phyloP scores from a whole-genome alignment of 1,140 invertebrate species.

The Chionoecetes opilio region DNA sequence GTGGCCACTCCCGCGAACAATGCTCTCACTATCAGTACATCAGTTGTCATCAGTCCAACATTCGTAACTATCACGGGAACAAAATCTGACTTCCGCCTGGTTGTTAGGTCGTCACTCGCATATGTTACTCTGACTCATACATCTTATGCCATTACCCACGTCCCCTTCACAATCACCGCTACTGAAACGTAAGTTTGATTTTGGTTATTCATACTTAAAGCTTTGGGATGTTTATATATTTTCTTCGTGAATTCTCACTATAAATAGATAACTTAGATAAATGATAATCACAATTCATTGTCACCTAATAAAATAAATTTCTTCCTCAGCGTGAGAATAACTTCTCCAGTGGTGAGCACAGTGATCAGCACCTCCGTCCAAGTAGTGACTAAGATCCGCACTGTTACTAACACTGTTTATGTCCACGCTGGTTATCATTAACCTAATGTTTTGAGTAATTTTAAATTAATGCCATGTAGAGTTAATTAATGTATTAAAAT shows the following conservation, averaged over 20 bases:
- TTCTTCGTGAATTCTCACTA: no score
- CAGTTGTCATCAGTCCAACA: neutral
- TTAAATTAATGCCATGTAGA: no score
- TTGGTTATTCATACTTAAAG: no score
- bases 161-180: conserved; percentile 36
- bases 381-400: neutral
- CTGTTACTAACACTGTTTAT: neutral
- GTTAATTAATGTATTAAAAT: no score
- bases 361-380: neutral
- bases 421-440: neutral
- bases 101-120: neutral
- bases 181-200: conserved; percentile 52
- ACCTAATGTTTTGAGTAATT: no score
- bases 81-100: conserved; percentile 43
- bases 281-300: no score
- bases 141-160: conserved; percentile 56
- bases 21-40: conserved; percentile 22
- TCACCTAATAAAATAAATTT: neutral
- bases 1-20: conserved; percentile 51
- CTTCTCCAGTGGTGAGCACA: conserved; percentile 19
- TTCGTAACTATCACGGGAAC: neutral
- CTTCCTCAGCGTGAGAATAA: neutral
- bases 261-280: no score
- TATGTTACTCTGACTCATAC: conserved; percentile 54
- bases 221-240: no score